phyloP scores from a whole-genome alignment of 64 coral and sea anemone genomes.

The Dendrophyllia cribrosa region DNA sequence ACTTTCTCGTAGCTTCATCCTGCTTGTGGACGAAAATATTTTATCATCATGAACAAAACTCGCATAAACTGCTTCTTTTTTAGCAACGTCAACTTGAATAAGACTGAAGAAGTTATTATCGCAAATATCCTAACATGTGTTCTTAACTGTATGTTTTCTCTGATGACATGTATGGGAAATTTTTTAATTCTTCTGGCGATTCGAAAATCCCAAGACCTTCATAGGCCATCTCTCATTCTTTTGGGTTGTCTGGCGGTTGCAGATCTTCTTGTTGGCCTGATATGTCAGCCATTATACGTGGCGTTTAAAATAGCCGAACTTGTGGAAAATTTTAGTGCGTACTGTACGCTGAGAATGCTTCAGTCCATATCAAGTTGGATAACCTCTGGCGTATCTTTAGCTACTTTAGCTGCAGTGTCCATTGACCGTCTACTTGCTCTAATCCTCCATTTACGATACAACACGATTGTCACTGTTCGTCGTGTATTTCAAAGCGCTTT shows the following conservation, averaged over 20 bases:
- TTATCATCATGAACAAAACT: neutral
- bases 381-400: constrained; percentile 46
- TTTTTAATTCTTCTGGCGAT: no score
- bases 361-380: constrained; percentile 28
- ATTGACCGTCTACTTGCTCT: constrained; percentile 54
- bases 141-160: constrained; percentile 1
- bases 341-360: constrained; percentile 47
- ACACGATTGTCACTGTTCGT: constrained; percentile 9
- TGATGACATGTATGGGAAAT: constrained; percentile 31
- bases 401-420: constrained; percentile 26
- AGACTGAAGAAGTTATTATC: constrained; percentile 25
- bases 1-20: no score
- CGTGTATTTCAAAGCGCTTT: neutral
- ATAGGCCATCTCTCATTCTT: constrained; percentile 52
- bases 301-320: no score
- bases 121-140: constrained; percentile 59
- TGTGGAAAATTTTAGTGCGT: neutral
- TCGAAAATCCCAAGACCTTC: neutral
- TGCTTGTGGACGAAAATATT: no score
- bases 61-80: constrained; percentile 37
- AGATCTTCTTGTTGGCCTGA: no score
- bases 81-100: neutral
- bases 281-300: no score
- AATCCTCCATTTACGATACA: constrained; percentile 59
- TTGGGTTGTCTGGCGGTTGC: neutral